Evolutionary conservation across 1,140 invertebrate species (phyloP).

Genomic region (Drosophila simulans): DNA sequence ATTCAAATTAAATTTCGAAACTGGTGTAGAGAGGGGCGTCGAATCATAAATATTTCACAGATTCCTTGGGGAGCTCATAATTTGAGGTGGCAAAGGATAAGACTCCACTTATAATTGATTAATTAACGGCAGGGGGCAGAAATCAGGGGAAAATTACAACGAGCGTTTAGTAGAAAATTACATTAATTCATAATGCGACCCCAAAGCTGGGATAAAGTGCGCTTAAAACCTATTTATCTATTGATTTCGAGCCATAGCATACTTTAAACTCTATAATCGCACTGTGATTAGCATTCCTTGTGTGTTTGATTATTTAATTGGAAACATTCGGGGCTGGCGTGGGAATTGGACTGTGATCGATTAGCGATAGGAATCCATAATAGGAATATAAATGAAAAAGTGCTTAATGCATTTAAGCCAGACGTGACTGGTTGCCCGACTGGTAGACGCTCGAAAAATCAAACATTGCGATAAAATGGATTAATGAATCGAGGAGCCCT

Average conservation of each 20-base stretch:
- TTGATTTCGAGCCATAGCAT: too few relatives aligned
- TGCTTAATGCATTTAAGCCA: slow-evolving; percentile 6
- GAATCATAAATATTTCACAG: slow-evolving; percentile 33
- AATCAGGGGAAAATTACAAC: background rate
- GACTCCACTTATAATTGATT: slow-evolving; percentile 20
- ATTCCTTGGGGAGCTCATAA: slow-evolving; percentile 25
- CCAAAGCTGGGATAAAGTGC: background rate
- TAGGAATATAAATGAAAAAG: background rate
- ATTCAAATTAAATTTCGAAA: slow-evolving; percentile 44
- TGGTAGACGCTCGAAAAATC: slow-evolving; percentile 4
- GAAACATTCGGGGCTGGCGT: background rate
- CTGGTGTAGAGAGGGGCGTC: background rate
- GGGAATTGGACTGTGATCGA: background rate
- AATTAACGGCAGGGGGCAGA: slow-evolving; percentile 5
- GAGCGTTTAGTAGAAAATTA: slow-evolving; percentile 10
- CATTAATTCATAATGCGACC: slow-evolving; percentile 8
- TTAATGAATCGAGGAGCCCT: slow-evolving; percentile 17
- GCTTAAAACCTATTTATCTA: too few relatives aligned
- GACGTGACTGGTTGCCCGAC: background rate
- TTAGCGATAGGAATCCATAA: too few relatives aligned
- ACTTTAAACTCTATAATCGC: background rate
- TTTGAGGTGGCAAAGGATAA: slow-evolving; percentile 19
- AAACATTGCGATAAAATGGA: slow-evolving; percentile 21
- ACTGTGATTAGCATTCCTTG: too few relatives aligned
- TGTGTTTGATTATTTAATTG: background rate